Conservation (phyloP, 2,797 vertebrate species). For the Hipposideros larvatus region DNA sequence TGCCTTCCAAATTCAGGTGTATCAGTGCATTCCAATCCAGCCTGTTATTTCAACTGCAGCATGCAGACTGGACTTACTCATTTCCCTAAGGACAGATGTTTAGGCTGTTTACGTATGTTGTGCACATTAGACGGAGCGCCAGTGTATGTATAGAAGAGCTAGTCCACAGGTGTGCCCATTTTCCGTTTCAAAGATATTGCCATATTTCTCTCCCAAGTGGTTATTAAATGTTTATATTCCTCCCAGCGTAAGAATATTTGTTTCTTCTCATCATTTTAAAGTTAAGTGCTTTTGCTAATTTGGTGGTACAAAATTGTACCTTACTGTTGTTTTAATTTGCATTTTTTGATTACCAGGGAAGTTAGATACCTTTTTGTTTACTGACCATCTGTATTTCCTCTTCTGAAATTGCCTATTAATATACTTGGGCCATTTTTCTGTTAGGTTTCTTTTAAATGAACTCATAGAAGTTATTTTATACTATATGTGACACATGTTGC, state of each 20-base stretch:
- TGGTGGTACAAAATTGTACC: not conserved
- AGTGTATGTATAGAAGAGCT: not conserved
- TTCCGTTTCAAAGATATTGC: not conserved
- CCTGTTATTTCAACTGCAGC: not conserved
- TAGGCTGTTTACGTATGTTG: not conserved
- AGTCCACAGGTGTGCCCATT: not conserved
- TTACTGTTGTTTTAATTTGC: not conserved
- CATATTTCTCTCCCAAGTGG: not conserved
- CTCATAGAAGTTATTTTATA: not conserved
- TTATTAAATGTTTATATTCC: not conserved
- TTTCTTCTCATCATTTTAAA: not conserved
- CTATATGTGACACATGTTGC: not conserved
- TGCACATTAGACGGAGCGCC: not conserved
- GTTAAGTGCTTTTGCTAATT: not conserved
- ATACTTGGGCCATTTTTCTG: slow-evolving; percentile 16
- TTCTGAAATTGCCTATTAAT: slow-evolving; percentile 29
- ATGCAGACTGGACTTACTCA: not conserved
- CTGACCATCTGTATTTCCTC: not conserved
- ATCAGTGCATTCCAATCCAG: not conserved
- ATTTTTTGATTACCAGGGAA: not conserved
- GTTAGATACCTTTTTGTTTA: not conserved
- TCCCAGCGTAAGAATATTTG: not conserved
- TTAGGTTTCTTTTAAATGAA: not conserved
- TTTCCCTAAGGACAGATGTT: no score
- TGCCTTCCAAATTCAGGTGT: not conserved